Percentiles rank a stretch among this genome's conserved stretches.
Conservation (phyloP, 1,140 invertebrate genomes). For the Aethina tumida region DNA sequence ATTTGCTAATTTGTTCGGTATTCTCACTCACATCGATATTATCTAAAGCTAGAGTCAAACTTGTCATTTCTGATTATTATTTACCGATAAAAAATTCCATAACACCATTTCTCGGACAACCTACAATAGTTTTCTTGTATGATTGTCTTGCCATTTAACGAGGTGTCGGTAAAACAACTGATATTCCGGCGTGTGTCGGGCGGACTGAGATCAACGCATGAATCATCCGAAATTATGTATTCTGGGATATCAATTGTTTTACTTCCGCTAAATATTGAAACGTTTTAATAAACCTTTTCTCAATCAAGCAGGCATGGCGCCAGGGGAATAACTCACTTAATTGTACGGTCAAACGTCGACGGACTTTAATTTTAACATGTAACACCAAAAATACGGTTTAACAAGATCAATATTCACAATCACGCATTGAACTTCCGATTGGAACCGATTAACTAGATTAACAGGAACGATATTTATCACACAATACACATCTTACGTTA, state of each 20-base stretch:
- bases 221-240: background rate
- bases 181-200: background rate
- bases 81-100: slow-evolving; percentile 24
- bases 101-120: slow-evolving; percentile 13
- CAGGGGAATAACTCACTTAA: no score
- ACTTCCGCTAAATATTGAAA: slow-evolving; percentile 11
- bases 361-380: no score
- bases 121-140: slow-evolving; percentile 9
- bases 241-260: background rate
- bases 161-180: slow-evolving; percentile 1
- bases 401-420: background rate
- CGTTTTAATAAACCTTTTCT: background rate
- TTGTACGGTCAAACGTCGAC: no score
- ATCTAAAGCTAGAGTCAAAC: slow-evolving; percentile 39
- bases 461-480: slow-evolving; percentile 1
- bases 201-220: background rate
- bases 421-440: background rate
- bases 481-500: background rate
- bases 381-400: no score
- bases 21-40: slow-evolving; percentile 39
- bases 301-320: no score
- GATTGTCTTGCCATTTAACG: background rate
- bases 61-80: slow-evolving; percentile 36
- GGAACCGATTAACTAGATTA: slow-evolving; percentile 2
- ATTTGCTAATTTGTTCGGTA: slow-evolving; percentile 66